A percentile compares a stretch with the other conserved stretches of the same genome.
These are phyloP conservation scores for Drosophila pseudoobscura DNA, from an alignment of 1,140 invertebrate genomes.

Conservation along the genomic window DNA sequence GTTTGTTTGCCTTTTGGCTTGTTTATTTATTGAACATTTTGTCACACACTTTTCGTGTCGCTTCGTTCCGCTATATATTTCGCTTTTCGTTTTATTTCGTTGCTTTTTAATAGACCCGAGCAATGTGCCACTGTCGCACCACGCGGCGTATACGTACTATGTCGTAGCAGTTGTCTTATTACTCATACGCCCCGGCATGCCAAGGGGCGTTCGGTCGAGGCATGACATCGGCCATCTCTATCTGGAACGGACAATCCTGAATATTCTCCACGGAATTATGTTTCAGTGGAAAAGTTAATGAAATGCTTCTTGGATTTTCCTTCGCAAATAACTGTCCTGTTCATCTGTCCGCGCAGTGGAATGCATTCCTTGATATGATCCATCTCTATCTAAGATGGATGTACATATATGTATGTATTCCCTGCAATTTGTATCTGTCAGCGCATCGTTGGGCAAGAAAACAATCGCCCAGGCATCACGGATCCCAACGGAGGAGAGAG, in stretches of 20 bases:
- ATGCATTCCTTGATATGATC: not conserved
- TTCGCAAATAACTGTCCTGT: too few relatives aligned
- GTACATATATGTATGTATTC: not conserved
- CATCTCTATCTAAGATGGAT: conserved; percentile 1
- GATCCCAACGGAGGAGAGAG: not conserved
- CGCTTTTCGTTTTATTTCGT: conserved; percentile 12
- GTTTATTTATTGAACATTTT: conserved; percentile 73
- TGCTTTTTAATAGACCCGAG: conserved; percentile 31
- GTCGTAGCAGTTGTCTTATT: conserved; percentile 59
- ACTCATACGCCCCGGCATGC: conserved; percentile 66
- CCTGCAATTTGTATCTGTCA: conserved; percentile 8
- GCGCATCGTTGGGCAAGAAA: conserved; percentile 24
- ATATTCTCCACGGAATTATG: too few relatives aligned
- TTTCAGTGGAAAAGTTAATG: too few relatives aligned
- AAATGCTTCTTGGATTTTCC: too few relatives aligned
- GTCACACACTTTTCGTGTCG: conserved; percentile 59
- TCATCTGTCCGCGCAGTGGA: too few relatives aligned
- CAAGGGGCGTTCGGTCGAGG: not conserved
- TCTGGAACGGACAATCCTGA: too few relatives aligned
- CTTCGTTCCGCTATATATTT: conserved; percentile 5
- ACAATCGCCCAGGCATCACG: conserved; percentile 14
- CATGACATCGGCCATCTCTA: conserved; percentile 2
- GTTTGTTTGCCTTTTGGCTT: conserved; percentile 56
- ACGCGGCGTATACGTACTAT: conserved; percentile 73
- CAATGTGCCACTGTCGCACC: conserved; percentile 1